Evolutionary conservation across 2,797 vertebrate genomes (phyloP), one percentile per base, ranked within the genome.

Genomic region (Setipinna tenuifilis): DNA sequence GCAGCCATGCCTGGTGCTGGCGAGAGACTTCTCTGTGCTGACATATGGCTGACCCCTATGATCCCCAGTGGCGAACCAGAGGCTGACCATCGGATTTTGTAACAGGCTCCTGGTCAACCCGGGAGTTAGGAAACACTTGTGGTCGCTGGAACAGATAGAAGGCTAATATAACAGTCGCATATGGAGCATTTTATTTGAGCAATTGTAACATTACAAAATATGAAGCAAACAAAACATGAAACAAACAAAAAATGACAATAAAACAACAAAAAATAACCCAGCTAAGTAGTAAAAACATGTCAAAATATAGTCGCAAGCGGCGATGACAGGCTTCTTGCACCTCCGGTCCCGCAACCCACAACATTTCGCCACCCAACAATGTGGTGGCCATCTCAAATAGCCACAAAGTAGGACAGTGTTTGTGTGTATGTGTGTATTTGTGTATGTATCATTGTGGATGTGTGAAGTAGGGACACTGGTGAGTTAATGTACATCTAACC

Each of bases 11-110:
- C 25, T 71, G 65, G 31, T 10, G 17, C 31, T 19, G 17, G 71
- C 12, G 68, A 75, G 68, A 75, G 68, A 35, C 28, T 5, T 19
- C 16, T 17, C 68, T 2, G 17, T 78, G 71, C 17, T 28, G 35
- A 41, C 75, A 83, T 81, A 31, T 83, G 10, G 58, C 28, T 25
- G 48, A 86, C 59, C 48, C 25, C n/a, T 31, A 23, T 54, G 31
- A 16, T 62, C 75, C 81, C 81, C 54, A 87, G 82, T 82, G 75
- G 92, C 93, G 89, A 83, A 87, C 82, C 84, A 86, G 25, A 75
- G 78, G 82, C 83, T 82, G 88, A 89, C 87, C 88, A 85, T 59
- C 68, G 84, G 21, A 86, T 87, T 88, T 87, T 86, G 87, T 81
- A 87, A 78, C 44, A 68, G 50, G 90, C 87, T 84, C 41, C 58